Conservation (phyloP, 2,888 invertebrate species). For the Hirudinaria manillensis region DNA sequence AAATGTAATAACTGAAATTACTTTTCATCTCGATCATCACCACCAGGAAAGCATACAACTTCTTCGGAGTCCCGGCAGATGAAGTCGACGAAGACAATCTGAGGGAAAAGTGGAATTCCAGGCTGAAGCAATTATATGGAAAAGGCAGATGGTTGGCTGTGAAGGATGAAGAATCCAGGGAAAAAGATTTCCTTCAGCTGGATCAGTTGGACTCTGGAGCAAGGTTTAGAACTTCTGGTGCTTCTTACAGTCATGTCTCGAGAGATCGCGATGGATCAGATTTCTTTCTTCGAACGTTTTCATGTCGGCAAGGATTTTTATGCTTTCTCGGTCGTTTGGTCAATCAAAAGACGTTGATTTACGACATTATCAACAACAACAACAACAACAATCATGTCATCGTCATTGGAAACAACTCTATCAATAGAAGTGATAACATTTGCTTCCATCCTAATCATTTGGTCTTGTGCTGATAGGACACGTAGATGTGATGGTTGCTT, state of each 20-base stretch:
- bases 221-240: neutral
- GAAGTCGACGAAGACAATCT: neutral
- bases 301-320: neutral
- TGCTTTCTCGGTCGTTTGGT: too few species aligned
- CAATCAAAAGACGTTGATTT: too few species aligned
- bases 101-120: conserved; percentile 20
- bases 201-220: neutral
- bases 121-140: conserved; percentile 29
- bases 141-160: conserved; percentile 10
- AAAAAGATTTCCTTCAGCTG: neutral
- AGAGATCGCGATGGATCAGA: neutral
- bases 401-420: too few species aligned
- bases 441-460: too few species aligned
- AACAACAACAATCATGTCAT: too few species aligned
- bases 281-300: neutral
- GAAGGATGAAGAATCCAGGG: neutral
- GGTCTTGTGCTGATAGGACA: too few species aligned
- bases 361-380: too few species aligned
- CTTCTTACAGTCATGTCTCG: neutral
- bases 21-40: neutral
- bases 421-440: too few species aligned
- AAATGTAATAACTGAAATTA: neutral
- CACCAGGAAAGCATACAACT: neutral
- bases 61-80: conserved; percentile 13
- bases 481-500: neutral